Base-by-base conservation (phyloP, 2,113 vertebrate species). In the Calonectris borealis region DNA sequence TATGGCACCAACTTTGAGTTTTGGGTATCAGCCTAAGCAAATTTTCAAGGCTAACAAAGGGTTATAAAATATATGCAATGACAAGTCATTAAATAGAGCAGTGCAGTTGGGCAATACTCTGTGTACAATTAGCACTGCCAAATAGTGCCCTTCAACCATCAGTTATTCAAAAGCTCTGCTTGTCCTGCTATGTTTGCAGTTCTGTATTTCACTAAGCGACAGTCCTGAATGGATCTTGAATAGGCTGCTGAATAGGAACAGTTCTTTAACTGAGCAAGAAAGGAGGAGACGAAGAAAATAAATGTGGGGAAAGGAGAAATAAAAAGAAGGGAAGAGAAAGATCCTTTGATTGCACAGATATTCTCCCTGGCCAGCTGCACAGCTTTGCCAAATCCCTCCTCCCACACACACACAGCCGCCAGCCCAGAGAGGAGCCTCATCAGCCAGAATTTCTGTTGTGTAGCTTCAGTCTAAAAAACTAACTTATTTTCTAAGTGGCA, bases 31-130 rank as follows among this genome's bases (percentile, higher is more conserved):
- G 75, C 62, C 65, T 90, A 95, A 91, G 40, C 46, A 95, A 91
- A 96, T 94, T 95, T 94, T 90, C 36, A 83, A 85, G 83, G 36
- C 57, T 65, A 85, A 87, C 26, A 88, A 87, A 94, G 36, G 22
- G 7, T 90, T 95, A 83, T 83, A 93, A 94, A 94, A 88, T 60
- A 94, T 4, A 86, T 88, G 42, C 40, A 84, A 13, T 51, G 64
- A 83, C 36, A 91, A 86, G 51, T 36, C 38, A 69, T 92, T 88
- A 79, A 60, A 79, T 11, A 90, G 69, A 87, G 46, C 42, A 12
- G n/a, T 73, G 51, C 36, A 84, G 38, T 65, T 89, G 81, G 22
- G 46, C 75, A 83, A 68, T 79, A 46, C 34, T 71, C 77, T 82
- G 61, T 73, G 71, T 65, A 68, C 80, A 88, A 38, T 71, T 48